phyloP scores from a whole-genome alignment of 2,113 vertebrate genomes.

The Pygoscelis antarcticus region DNA sequence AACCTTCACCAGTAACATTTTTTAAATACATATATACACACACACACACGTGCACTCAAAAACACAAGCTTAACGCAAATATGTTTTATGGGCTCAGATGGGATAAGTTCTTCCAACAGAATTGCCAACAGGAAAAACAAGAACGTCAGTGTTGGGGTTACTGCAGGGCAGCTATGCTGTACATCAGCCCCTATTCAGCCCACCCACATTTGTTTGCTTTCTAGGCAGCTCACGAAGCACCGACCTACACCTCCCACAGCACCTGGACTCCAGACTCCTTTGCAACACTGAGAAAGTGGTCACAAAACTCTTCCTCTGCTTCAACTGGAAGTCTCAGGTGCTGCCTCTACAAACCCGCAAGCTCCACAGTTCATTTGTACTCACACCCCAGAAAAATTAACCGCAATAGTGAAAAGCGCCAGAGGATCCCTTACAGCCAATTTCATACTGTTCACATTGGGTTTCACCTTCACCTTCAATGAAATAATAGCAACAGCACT shows the following conservation, averaged over 20 bases:
- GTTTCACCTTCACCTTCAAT: not conserved
- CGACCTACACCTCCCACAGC: not conserved
- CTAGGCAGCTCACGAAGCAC: not conserved
- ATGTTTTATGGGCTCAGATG: not conserved
- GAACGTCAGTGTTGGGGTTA: not conserved
- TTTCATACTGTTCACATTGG: not conserved
- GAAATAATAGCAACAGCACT: not conserved
- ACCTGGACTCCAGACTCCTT: not conserved
- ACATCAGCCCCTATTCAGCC: not conserved
- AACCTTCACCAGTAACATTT: not conserved
- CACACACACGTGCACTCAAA: not conserved
- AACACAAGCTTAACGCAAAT: not conserved
- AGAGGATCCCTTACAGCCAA: not conserved
- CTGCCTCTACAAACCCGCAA: not conserved
- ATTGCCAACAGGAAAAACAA: not conserved
- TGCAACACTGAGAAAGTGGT: not conserved
- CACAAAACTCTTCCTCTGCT: not conserved
- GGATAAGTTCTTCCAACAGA: not conserved
- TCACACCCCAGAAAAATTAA: not conserved
- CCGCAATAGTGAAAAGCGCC: not conserved
- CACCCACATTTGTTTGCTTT: constrained; percentile 18
- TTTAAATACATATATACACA: not conserved
- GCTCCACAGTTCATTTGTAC: not conserved
- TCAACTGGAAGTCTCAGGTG: not conserved
- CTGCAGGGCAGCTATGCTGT: not conserved